Percentiles rank a stretch among this genome's conserved stretches.
Conservation (phyloP, 2,797 vertebrate genomes). For the Esox masquinongy region DNA sequence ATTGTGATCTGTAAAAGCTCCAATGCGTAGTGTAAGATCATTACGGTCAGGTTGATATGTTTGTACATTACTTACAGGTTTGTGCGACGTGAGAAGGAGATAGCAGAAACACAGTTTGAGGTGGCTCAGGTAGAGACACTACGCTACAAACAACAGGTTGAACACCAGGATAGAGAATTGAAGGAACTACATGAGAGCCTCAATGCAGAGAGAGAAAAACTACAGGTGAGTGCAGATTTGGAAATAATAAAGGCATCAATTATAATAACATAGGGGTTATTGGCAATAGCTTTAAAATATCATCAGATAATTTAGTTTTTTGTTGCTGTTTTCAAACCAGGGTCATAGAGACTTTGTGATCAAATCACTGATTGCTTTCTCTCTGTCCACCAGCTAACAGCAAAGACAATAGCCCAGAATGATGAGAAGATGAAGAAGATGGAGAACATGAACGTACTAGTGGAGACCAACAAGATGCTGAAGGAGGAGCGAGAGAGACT, state of each 20-base stretch:
- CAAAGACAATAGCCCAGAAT: slow-evolving; percentile 90
- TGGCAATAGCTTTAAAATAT: too few relatives aligned
- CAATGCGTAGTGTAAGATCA: too few relatives aligned
- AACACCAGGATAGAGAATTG: slow-evolving; percentile 88
- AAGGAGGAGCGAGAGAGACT: slow-evolving; percentile 87
- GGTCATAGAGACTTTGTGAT: too few relatives aligned
- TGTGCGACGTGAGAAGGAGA: slow-evolving; percentile 94
- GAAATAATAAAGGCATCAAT: not conserved
- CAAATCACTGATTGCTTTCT: too few relatives aligned
- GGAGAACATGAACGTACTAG: slow-evolving; percentile 83
- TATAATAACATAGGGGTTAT: too few relatives aligned
- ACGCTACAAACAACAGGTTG: slow-evolving; percentile 86
- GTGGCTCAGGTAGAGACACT: slow-evolving; percentile 88
- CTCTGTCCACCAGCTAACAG: slow-evolving; percentile 74
- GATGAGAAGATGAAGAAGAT: slow-evolving; percentile 95
- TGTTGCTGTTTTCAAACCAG: too few relatives aligned
- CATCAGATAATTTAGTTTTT: too few relatives aligned
- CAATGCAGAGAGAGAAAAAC: slow-evolving; percentile 81
- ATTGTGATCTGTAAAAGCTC: too few relatives aligned
- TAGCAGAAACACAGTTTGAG: slow-evolving; percentile 86
- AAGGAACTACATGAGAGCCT: slow-evolving; percentile 88
- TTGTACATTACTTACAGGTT: slow-evolving; percentile 73
- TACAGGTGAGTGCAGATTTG: not conserved
- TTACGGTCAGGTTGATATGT: too few relatives aligned
- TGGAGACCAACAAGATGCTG: slow-evolving; percentile 89